These are phyloP conservation scores for Albula glossodonta DNA, from an alignment of 2,113 vertebrate genomes.

Conservation along the genomic window DNA sequence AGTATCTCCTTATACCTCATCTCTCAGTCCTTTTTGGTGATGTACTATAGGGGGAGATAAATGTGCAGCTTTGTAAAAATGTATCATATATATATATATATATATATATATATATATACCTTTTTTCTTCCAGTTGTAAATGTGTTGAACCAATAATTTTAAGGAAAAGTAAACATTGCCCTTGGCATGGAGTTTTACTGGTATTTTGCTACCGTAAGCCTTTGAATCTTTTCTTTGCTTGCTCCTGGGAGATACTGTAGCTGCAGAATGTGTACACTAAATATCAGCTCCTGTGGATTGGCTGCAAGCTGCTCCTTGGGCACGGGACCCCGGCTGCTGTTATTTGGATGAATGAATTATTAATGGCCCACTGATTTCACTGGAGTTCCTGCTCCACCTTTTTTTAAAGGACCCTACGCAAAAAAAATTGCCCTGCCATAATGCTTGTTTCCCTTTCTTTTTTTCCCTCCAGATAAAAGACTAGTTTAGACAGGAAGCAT, in stretches of 20 bases:
- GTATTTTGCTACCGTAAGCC: constrained; percentile 52
- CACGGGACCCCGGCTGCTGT: constrained; percentile 50
- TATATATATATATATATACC: constrained; percentile 17
- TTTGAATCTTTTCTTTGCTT: constrained; percentile 30
- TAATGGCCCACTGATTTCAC: constrained; percentile 56
- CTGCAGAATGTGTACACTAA: constrained; percentile 48
- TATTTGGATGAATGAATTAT: constrained; percentile 68
- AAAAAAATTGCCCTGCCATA: constrained; percentile 29
- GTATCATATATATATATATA: neutral
- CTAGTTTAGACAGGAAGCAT: constrained; percentile 50
- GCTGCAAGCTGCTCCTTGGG: constrained; percentile 47
- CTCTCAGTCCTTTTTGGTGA: constrained; percentile 37
- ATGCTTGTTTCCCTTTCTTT: constrained; percentile 34
- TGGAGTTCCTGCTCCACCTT: constrained; percentile 42
- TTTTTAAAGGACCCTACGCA: constrained; percentile 25
- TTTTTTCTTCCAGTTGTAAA: constrained; percentile 32
- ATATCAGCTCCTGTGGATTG: constrained; percentile 57
- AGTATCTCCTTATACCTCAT: constrained; percentile 28
- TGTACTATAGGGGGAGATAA: neutral
- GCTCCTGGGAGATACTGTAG: constrained; percentile 48
- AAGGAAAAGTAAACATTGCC: constrained; percentile 49
- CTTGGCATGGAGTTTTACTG: constrained; percentile 47
- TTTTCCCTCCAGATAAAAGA: constrained; percentile 49
- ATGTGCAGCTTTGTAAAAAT: constrained; percentile 30
- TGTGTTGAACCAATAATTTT: constrained; percentile 55